Conservation (phyloP, 2,888 invertebrate genomes). For the Limenitis camilla region DNA sequence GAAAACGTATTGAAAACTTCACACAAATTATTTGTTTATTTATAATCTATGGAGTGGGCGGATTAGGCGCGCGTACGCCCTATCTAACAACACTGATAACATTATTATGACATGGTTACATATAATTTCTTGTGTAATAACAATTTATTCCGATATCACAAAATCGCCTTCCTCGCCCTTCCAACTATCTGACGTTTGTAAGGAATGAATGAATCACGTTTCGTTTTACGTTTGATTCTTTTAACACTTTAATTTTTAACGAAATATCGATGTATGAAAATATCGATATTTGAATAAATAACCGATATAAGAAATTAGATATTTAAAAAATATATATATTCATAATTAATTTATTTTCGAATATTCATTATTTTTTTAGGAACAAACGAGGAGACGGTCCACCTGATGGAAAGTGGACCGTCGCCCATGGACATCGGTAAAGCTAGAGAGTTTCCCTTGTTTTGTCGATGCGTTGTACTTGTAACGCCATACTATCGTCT, state of each 20-base stretch:
- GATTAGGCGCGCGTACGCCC: slow-evolving; percentile 46
- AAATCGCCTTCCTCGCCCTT: slow-evolving; percentile 49
- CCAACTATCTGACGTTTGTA: slow-evolving; percentile 56
- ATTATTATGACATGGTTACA: slow-evolving; percentile 47
- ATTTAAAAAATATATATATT: too few relatives aligned
- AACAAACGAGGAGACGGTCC: too few relatives aligned
- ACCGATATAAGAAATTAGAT: too few relatives aligned
- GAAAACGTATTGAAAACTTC: slow-evolving; percentile 29
- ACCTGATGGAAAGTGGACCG: too few relatives aligned
- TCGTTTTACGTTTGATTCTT: slow-evolving; percentile 28
- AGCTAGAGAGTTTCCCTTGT: too few relatives aligned
- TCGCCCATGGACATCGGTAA: too few relatives aligned
- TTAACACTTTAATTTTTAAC: background rate
- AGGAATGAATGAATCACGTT: slow-evolving; percentile 50
- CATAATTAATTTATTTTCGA: too few relatives aligned
- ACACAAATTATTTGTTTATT: slow-evolving; percentile 24
- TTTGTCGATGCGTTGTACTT: too few relatives aligned
- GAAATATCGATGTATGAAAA: too few relatives aligned
- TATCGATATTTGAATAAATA: too few relatives aligned
- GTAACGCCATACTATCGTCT: too few relatives aligned
- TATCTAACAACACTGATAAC: slow-evolving; percentile 43
- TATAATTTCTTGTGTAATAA: slow-evolving; percentile 41
- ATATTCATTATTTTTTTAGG: too few relatives aligned
- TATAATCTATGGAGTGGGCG: slow-evolving; percentile 34
- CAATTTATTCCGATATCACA: slow-evolving; percentile 38